Conservation (phyloP, 2,113 vertebrate genomes). For the Anguilla rostrata region DNA sequence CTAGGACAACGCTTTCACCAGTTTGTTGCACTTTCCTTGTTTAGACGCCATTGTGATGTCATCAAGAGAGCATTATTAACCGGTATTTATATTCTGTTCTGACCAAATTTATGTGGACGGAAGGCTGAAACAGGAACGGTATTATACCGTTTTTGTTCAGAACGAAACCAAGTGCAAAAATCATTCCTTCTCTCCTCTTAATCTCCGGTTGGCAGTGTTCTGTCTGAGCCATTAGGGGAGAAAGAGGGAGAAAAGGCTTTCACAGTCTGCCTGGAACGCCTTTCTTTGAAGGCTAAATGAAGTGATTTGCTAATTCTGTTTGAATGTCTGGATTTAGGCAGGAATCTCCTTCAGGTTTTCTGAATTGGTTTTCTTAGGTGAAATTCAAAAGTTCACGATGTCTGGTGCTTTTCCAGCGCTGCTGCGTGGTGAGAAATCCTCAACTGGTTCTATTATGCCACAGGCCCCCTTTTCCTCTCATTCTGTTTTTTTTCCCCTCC, state of each 20-base stretch:
- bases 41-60: too few species aligned
- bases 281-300: background rate
- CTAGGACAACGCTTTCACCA: too few species aligned
- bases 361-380: conserved; percentile 15
- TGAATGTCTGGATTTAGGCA: background rate
- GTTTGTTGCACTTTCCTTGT: too few species aligned
- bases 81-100: too few species aligned
- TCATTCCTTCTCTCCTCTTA: too few species aligned
- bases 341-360: background rate
- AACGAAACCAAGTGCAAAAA: too few species aligned
- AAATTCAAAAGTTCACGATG: conserved; percentile 15
- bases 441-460: background rate
- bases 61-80: too few species aligned
- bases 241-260: conserved; percentile 11
- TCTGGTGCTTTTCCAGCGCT: conserved; percentile 2
- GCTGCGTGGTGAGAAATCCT: conserved; percentile 14
- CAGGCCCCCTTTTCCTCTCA: background rate
- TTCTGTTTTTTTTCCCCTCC: background rate
- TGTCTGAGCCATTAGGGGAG: background rate
- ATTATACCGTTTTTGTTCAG: too few species aligned
- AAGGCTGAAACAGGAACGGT: too few species aligned
- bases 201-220: background rate
- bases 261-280: background rate
- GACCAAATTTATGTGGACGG: too few species aligned
- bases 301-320: conserved; percentile 6